Conservation (phyloP, 2,888 invertebrate species). For the Xylota sylvarum region DNA sequence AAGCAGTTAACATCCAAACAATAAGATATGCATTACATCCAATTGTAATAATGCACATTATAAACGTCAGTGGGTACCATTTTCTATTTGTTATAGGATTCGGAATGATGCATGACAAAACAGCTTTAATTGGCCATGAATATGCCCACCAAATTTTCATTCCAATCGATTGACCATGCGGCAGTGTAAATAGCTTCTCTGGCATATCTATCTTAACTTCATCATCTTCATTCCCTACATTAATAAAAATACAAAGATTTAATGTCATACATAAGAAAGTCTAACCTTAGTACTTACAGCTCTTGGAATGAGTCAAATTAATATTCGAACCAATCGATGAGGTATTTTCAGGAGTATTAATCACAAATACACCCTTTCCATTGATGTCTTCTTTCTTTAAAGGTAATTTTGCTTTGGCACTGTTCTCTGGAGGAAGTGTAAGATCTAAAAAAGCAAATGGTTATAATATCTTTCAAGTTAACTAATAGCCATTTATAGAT, state of each 20-base stretch:
- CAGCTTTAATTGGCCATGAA: conserved; percentile 89
- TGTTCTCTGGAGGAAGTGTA: conserved; percentile 83
- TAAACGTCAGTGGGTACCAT: conserved; percentile 91
- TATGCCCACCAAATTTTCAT: conserved; percentile 88
- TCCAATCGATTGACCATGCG: conserved; percentile 80
- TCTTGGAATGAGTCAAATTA: conserved; percentile 81
- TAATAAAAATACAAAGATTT: background rate
- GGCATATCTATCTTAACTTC: conserved; percentile 77
- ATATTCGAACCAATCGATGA: conserved; percentile 82
- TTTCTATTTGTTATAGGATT: conserved; percentile 87
- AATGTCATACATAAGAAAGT: background rate
- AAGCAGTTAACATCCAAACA: conserved; percentile 96
- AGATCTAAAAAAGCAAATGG: conserved; percentile 81
- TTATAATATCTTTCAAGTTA: background rate
- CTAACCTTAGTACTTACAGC: conserved; percentile 80
- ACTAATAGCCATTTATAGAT: background rate
- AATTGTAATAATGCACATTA: conserved; percentile 95
- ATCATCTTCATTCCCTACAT: conserved; percentile 80
- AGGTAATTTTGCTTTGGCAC: conserved; percentile 83
- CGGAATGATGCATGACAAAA: conserved; percentile 90
- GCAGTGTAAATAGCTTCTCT: conserved; percentile 85
- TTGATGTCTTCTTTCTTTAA: conserved; percentile 82
- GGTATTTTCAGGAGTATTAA: conserved; percentile 82
- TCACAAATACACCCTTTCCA: conserved; percentile 83
- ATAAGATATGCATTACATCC: conserved; percentile 93